Base-by-base conservation (phyloP, 2,888 invertebrate species). In the Meghimatium bilineatum region DNA sequence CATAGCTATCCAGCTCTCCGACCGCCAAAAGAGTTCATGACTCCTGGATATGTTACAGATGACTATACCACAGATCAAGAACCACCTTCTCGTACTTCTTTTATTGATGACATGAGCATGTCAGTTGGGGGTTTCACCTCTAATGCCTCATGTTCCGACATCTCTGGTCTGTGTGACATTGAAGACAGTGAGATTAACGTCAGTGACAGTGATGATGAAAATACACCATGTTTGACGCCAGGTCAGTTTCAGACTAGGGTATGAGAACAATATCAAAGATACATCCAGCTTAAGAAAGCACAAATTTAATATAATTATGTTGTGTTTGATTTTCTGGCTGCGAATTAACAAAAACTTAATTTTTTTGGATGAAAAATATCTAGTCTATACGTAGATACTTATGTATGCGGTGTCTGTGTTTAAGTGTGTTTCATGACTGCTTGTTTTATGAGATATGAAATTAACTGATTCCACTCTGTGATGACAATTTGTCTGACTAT, bases 91-190 rank as follows among this genome's bases (percentile, higher is more conserved):
- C 83, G 84, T 17, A 82, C 83, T 17, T 90, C 91, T 26, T 88
- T 89, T 69, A 88, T 94, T 81, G 97, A 96, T 93, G 95, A 96
- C 87, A 95, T 96, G 94, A 96, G 96, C 74, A 94, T 96, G 90
- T 93, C 93, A 10, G 95, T 96, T 88, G 96, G 92, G 17, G 92
- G 96, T 20, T 92, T 92, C 85, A 91, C 91, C 1, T 93, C 95
- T 87, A 95, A 95, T 76, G 95, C 95, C 26, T 97, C 97, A 90
- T 96, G 96, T 93, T 97, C 97, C 94, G 97, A 97, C 94, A 95
- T 97, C 89, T 97, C 97, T 81, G 96, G 96, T 29, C 95, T 98
- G 87, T 98, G 98, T 95, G 98, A 98, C 95, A 97, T 98, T 92
- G 97, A 98, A 94, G 94, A 94, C 94, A 93, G 93, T 86, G 93